Evolutionary conservation across 2,113 vertebrate species (phyloP), one percentile per base, ranked within the genome.

Genomic region (Urocynchramus pylzowi): DNA sequence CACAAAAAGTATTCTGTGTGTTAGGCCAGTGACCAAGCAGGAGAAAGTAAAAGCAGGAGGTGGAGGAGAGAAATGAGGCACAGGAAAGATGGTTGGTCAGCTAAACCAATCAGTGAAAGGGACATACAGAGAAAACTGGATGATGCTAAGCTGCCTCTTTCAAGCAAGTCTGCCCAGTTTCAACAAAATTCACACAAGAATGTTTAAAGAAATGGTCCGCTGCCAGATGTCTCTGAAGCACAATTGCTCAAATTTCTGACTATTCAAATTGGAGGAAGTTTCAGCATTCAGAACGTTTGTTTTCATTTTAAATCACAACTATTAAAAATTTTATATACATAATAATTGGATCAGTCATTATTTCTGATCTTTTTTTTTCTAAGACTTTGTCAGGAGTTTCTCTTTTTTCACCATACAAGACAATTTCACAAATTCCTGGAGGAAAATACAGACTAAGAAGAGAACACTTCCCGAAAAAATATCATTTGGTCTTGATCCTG

Each of bases 1-100:
- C 23, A 33, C 4, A 33, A 30, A 26, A 84, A 44, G 1, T 37
- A 11, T 35, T 33, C 13, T 0, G 0, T 16, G 15, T 47, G 33
- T 75, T 79, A 64, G 5, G 20, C 41, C 28, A 57, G 33, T 27
- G 30, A 41, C 17, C 16, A 63, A 80, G 53, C 2, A 11, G 4
- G 4, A 84, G 33, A 75, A 79, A 71, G 11, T 24, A 54, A 45
- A 82, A 89, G 27, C 27, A 50, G 16, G 33, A 47, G 28, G 14
- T 12, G 8, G 23, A 31, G 16, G 14, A 59, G 28, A 75, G 26
- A 14, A 84, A 17, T 3, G 30, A 69, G 26, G 16, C 31, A 41
- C 41, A 20, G 10, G 11, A 54, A 89, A 68, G 22, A 45, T 13
- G 7, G 4, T 11, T 83, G 26, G 15, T 73, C 30, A 59, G 11